phyloP scores from a whole-genome alignment of 2,888 invertebrate genomes.

The Orthosia cruda region DNA sequence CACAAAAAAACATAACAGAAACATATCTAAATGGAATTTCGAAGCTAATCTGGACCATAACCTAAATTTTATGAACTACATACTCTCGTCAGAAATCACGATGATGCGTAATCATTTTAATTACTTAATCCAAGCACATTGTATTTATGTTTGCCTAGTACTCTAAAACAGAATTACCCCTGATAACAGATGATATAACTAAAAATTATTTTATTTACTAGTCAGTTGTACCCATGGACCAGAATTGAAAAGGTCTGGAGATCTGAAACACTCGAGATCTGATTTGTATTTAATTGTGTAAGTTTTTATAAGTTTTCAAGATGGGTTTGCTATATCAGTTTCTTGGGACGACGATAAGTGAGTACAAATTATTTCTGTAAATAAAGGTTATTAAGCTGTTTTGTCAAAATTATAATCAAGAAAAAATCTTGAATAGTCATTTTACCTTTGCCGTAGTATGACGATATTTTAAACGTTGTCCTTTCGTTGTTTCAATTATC shows the following conservation, averaged over 20 bases:
- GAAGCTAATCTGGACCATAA: constrained; percentile 26
- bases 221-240: constrained; percentile 35
- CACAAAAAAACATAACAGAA: neutral
- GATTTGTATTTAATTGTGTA: constrained; percentile 12
- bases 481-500: too few species aligned
- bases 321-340: constrained; percentile 56
- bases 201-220: constrained; percentile 21
- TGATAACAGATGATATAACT: constrained; percentile 61
- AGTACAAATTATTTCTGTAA: constrained; percentile 32
- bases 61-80: constrained; percentile 10
- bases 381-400: too few species aligned
- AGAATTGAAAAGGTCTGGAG: constrained; percentile 9
- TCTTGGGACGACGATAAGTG: constrained; percentile 51
- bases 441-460: too few species aligned
- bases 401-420: too few species aligned
- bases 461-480: too few species aligned
- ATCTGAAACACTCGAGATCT: neutral
- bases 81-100: constrained; percentile 36
- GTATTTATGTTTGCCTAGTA: constrained; percentile 58
- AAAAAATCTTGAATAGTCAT: too few species aligned
- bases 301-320: constrained; percentile 11
- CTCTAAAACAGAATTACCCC: constrained; percentile 17
- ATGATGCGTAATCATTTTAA: constrained; percentile 26
- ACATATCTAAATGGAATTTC: constrained; percentile 18
- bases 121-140: constrained; percentile 39